Evolutionary conservation across 2,888 invertebrate species (phyloP).

Genomic region (Netelia virgata): DNA sequence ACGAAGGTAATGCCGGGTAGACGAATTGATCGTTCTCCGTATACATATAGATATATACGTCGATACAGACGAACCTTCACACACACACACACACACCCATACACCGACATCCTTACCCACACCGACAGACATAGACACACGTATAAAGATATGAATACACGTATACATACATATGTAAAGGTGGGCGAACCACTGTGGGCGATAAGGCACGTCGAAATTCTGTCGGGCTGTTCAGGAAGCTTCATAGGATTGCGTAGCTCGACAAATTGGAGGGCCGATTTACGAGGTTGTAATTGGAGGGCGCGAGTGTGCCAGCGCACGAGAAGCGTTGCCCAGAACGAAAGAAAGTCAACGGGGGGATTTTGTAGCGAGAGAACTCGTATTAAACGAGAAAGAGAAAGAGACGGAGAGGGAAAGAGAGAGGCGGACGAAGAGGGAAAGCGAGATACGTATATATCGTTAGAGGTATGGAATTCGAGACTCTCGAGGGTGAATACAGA

Average conservation of each 20-base stretch:
- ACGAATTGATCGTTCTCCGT: constrained; percentile 49
- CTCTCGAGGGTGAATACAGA: constrained; percentile 8
- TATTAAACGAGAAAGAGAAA: constrained; percentile 32
- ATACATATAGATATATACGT: neutral
- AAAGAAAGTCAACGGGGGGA: constrained; percentile 63
- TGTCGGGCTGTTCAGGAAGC: constrained; percentile 68
- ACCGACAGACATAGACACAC: neutral
- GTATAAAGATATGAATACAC: neutral
- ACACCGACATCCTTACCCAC: too few relatives aligned
- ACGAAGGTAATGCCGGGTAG: constrained; percentile 1
- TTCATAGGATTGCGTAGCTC: constrained; percentile 64
- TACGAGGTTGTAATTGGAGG: constrained; percentile 78
- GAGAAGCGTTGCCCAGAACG: constrained; percentile 29
- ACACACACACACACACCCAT: neutral
- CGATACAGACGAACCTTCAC: too few relatives aligned
- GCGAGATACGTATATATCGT: neutral
- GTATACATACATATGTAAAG: constrained; percentile 1
- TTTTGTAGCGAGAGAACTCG: constrained; percentile 49
- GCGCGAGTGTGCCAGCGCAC: constrained; percentile 53
- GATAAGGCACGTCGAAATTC: constrained; percentile 77
- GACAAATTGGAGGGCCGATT: constrained; percentile 79
- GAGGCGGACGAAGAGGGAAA: neutral
- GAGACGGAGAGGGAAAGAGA: constrained; percentile 20
- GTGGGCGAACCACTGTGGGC: constrained; percentile 48
- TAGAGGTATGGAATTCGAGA: constrained; percentile 55